These are phyloP conservation scores for Eilema griseolum DNA, from an alignment of 2,888 invertebrate genomes.

Conservation along the genomic window DNA sequence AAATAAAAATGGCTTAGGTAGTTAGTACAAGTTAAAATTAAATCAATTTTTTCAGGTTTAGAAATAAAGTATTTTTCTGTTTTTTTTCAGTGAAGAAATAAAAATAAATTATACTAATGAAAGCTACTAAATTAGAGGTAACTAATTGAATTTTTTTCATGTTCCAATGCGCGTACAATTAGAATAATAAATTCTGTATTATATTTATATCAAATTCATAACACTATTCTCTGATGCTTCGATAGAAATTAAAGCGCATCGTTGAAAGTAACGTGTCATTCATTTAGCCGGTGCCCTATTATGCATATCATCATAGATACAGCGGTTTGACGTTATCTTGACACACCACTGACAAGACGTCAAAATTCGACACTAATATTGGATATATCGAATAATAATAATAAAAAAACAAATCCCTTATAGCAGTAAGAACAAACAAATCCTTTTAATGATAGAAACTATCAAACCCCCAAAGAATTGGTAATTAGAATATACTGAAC, in stretches of 20 bases:
- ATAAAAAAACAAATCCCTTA: constrained; percentile 16
- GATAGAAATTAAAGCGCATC: constrained; percentile 5
- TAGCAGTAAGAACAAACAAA: constrained; percentile 26
- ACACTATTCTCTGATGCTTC: not conserved
- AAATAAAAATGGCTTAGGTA: not conserved
- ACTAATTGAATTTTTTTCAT: not conserved
- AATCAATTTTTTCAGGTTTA: not conserved
- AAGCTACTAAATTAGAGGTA: not conserved
- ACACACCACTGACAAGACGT: constrained; percentile 52
- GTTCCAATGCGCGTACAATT: not conserved
- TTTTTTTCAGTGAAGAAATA: not conserved
- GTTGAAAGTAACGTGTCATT: not conserved
- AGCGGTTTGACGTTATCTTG: constrained; percentile 52
- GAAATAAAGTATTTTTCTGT: not conserved
- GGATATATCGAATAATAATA: constrained; percentile 13
- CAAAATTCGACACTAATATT: constrained; percentile 45
- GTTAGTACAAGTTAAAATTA: not conserved
- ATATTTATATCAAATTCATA: not conserved
- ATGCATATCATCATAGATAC: constrained; percentile 32
- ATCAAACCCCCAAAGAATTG: constrained; percentile 29
- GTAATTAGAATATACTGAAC: constrained; percentile 46
- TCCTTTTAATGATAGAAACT: constrained; percentile 21
- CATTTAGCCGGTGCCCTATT: constrained; percentile 15
- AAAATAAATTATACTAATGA: not conserved
- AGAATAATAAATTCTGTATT: too few species aligned